These are phyloP conservation scores for Tanytarsus gracilentus DNA, from an alignment of 2,888 invertebrate species.

Conservation along the genomic window DNA sequence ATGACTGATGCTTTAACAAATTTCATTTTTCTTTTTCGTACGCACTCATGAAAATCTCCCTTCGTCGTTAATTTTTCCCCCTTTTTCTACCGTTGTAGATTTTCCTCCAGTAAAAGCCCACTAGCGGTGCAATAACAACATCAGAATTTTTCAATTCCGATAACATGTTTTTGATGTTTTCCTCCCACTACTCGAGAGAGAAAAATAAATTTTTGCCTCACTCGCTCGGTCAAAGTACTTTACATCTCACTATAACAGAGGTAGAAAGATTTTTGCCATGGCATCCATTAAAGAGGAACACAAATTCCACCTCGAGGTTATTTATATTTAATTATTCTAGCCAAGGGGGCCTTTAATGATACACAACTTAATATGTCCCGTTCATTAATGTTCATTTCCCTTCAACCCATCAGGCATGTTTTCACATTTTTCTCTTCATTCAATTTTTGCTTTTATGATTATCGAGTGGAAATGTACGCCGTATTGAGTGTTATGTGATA, in stretches of 20 bases:
- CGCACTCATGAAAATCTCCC: neutral
- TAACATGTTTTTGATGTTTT: slow-evolving; percentile 29
- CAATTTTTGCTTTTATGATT: too few species aligned
- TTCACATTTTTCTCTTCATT: slow-evolving; percentile 7
- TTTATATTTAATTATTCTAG: slow-evolving; percentile 29
- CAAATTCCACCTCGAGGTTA: slow-evolving; percentile 19
- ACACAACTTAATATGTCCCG: slow-evolving; percentile 27
- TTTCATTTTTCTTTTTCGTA: neutral
- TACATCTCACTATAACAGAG: slow-evolving; percentile 3
- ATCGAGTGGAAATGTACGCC: slow-evolving; percentile 23
- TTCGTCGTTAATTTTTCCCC: neutral
- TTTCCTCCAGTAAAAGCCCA: slow-evolving; percentile 9
- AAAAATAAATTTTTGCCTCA: neutral
- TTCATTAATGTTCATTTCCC: neutral
- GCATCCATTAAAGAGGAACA: neutral
- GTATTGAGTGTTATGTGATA: too few species aligned
- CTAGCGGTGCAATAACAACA: slow-evolving; percentile 2
- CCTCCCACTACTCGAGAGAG: neutral
- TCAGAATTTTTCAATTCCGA: neutral
- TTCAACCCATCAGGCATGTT: neutral
- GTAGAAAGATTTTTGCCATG: neutral
- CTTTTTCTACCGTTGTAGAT: slow-evolving; percentile 5
- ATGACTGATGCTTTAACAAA: too few species aligned
- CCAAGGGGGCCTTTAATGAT: slow-evolving; percentile 24
- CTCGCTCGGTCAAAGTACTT: neutral